Base-by-base conservation (phyloP, 2,113 vertebrate species). In the Columba livia region DNA sequence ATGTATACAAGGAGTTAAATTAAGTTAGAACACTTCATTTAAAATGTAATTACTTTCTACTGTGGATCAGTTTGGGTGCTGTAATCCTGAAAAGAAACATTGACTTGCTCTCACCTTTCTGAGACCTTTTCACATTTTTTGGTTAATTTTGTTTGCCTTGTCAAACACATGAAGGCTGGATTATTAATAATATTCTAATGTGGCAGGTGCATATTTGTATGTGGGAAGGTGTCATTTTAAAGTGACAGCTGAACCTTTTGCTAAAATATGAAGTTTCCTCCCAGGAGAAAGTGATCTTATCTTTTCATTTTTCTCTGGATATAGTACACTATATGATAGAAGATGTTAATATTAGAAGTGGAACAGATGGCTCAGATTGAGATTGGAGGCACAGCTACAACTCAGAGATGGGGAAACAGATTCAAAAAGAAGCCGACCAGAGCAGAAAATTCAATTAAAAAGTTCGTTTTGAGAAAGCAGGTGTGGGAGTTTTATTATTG, bases 131-230 rank as follows among this genome's bases (percentile, higher is more conserved):
- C 73, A 92, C 61, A 77, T 90, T 89, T 93, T 94, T 94, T 69
- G 61, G 83, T 70, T 93, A 95, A 95, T 82, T 96, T 95, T 89
- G 40, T 94, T 93, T 95, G 79, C 40, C 77, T 95, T 96, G 96
- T 96, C 96, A 96, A 90, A 83, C 23, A 82, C 58, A 56, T 62
- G 81, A 97, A 94, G 83, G 28, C 66, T 90, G 61, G 61, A 81
- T 93, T 96, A 95, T 96, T 96, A 96, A 95, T 93, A 96, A 93
- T 94, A 95, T 89, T 94, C 50, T 96, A 96, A 96, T 87, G 66
- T 96, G 90, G 83, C 93, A 96, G 94, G 93, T 94, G 94, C 66
- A 34, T 89, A 86, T 79, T 89, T 92, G 31, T 89, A 73, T 90
- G 94, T 57, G 83, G 93, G 94, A 96, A 94, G 73, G 86, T 90